Evolutionary conservation across 2,113 vertebrate species (phyloP).

Genomic region (Numida meleagris): DNA sequence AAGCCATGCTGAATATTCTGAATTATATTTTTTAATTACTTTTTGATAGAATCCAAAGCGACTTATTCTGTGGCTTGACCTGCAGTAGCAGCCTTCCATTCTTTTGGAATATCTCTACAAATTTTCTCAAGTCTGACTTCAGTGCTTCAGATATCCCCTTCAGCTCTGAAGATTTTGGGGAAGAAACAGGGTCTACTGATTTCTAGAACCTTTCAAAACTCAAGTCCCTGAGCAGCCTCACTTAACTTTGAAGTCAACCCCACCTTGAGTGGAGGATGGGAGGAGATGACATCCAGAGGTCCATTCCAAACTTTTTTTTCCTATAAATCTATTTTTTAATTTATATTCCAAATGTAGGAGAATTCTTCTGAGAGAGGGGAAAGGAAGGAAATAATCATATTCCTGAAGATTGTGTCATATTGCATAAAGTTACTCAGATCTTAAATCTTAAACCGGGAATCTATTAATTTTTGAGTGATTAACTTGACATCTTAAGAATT

Average conservation of each 20-base stretch:
- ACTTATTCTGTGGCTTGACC: not conserved
- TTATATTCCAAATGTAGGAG: not conserved
- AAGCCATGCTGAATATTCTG: not conserved
- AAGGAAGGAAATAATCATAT: not conserved
- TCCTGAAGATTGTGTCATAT: not conserved
- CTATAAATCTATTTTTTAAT: not conserved
- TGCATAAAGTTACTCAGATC: not conserved
- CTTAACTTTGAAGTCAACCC: not conserved
- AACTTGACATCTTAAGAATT: not conserved
- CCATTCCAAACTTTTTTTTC: not conserved
- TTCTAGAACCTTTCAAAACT: not conserved
- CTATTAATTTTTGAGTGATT: not conserved
- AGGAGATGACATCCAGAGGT: not conserved
- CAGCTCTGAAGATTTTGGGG: not conserved
- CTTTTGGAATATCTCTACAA: not conserved
- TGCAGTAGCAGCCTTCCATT: not conserved
- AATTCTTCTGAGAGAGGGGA: not conserved
- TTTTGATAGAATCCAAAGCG: not conserved
- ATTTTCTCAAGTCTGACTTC: not conserved
- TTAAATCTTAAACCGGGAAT: not conserved
- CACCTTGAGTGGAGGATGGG: not conserved
- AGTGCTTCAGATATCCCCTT: not conserved
- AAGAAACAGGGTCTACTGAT: not conserved
- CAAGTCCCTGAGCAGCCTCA: not conserved
- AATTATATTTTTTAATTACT: not conserved